A percentile compares a stretch with the other conserved stretches of the same genome.
These are phyloP conservation scores for Brachyalestes nurse DNA, from an alignment of 2,797 vertebrate genomes.

Conservation along the genomic window DNA sequence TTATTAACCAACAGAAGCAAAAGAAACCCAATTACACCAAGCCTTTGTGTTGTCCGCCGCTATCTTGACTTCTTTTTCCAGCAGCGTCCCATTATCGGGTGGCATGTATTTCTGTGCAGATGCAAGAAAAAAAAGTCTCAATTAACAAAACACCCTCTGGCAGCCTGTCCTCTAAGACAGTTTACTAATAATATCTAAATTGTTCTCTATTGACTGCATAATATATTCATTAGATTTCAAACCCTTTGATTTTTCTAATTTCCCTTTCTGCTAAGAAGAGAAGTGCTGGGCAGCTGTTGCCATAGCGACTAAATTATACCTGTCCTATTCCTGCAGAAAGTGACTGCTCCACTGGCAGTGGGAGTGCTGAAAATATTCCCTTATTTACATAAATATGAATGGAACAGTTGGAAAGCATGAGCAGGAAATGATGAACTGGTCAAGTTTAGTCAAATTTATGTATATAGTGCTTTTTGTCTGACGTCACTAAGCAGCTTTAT, in stretches of 20 bases:
- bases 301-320: slow-evolving; percentile 51
- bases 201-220: slow-evolving; percentile 48
- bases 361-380: slow-evolving; percentile 35
- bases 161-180: slow-evolving; percentile 40
- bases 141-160: slow-evolving; percentile 24
- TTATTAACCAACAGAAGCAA: slow-evolving; percentile 29
- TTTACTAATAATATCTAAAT: slow-evolving; percentile 50
- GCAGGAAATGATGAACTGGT: slow-evolving; percentile 25
- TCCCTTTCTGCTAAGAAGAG: slow-evolving; percentile 39
- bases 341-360: slow-evolving; percentile 37
- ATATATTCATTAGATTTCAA: slow-evolving; percentile 60
- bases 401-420: slow-evolving; percentile 25
- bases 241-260: slow-evolving; percentile 55
- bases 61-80: neutral
- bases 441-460: no score
- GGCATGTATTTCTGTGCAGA: neutral
- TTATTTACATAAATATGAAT: slow-evolving; percentile 54
- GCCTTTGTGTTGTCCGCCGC: neutral
- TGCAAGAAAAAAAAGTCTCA: slow-evolving; percentile 22
- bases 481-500: no score
- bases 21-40: slow-evolving; percentile 18
- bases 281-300: slow-evolving; percentile 51
- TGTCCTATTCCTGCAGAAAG: slow-evolving; percentile 39
- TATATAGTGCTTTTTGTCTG: no score
- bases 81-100: slow-evolving; percentile 11